phyloP scores from a whole-genome alignment of 2,113 vertebrate species.

The Propithecus coquereli region DNA sequence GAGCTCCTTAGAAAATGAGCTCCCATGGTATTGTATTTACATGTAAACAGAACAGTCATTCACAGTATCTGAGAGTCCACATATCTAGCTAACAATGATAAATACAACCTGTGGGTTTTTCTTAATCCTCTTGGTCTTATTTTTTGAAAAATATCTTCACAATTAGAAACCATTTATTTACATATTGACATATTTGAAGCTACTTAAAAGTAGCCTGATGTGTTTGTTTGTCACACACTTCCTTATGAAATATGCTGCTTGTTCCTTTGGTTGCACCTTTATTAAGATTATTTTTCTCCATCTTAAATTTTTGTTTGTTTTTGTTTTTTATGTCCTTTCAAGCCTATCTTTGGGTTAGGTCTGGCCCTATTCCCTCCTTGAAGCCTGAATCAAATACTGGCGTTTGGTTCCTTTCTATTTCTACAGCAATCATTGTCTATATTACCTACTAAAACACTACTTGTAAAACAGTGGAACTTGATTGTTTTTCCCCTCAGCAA shows the following conservation, averaged over 20 bases:
- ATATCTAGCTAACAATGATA: not conserved
- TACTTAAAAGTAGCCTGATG: not conserved
- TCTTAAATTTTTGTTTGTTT: not conserved
- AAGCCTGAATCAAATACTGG: not conserved
- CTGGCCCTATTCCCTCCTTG: not conserved
- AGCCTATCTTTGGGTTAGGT: not conserved
- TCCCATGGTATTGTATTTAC: not conserved
- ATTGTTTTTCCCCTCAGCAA: not conserved
- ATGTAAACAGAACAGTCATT: not conserved
- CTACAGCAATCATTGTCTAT: not conserved
- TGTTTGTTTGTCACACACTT: not conserved
- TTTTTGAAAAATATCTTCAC: not conserved
- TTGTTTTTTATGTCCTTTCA: not conserved
- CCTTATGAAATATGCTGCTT: not conserved
- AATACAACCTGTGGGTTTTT: not conserved
- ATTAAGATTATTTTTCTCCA: not conserved
- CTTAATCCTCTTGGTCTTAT: not conserved
- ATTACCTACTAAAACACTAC: not conserved
- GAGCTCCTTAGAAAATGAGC: not conserved
- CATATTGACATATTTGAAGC: not conserved
- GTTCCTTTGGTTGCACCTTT: not conserved
- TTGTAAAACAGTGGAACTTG: not conserved
- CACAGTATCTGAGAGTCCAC: not conserved
- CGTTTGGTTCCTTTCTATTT: not conserved
- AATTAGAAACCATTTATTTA: not conserved